These are phyloP conservation scores for Sinocyclocheilus grahami DNA, from an alignment of 2,113 vertebrate genomes.

Conservation along the genomic window DNA sequence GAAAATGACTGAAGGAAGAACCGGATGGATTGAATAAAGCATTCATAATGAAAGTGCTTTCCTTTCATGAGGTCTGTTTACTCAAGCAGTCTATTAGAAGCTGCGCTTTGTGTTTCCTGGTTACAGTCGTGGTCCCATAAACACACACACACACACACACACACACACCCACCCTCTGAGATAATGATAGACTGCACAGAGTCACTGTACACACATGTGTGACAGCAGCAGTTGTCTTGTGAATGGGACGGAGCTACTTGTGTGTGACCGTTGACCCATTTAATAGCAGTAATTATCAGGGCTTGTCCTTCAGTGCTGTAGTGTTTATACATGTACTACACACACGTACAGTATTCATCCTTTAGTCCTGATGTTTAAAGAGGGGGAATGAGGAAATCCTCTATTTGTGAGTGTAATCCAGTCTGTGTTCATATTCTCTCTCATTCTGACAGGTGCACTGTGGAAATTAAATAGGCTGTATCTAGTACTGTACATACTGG, in stretches of 20 bases:
- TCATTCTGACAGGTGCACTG: neutral
- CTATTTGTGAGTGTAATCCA: neutral
- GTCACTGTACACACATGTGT: neutral
- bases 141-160: constrained; percentile 30
- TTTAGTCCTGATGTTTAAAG: neutral
- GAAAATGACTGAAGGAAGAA: constrained; percentile 31
- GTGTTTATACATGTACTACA: neutral
- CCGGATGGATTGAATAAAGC: neutral
- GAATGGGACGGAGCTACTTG: constrained; percentile 23
- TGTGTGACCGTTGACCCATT: constrained; percentile 7
- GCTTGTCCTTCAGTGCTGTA: neutral
- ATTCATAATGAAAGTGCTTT: constrained; percentile 50
- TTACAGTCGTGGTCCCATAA: constrained; percentile 42
- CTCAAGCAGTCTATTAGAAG: constrained; percentile 60
- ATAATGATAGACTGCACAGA: constrained; percentile 23
- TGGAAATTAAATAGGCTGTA: neutral
- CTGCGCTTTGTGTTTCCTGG: constrained; percentile 58
- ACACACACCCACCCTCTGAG: constrained; percentile 12
- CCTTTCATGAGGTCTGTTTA: constrained; percentile 60
- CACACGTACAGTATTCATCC: neutral
- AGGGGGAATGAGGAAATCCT: neutral
- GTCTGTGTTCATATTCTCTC: neutral
- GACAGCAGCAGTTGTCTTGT: constrained; percentile 18
- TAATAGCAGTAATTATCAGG: constrained; percentile 15
- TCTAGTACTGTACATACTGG: neutral